Conservation (phyloP, 2,797 vertebrate genomes). For the Phaenicophaeus curvirostris region DNA sequence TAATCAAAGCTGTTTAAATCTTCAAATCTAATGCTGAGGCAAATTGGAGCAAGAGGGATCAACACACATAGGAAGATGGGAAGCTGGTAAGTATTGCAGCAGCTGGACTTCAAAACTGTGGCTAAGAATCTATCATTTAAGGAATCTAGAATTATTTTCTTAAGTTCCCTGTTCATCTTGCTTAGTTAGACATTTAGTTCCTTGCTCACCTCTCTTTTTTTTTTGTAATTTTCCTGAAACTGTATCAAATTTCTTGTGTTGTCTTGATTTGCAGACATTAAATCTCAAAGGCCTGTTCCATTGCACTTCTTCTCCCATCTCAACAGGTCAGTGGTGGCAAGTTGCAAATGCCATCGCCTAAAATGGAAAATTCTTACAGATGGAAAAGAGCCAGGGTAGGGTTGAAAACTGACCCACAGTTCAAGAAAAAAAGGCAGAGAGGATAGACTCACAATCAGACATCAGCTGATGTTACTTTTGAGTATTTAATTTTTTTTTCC, state of each 20-base stretch:
- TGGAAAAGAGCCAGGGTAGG: not conserved
- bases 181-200: not conserved
- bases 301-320: not conserved
- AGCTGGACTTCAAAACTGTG: not conserved
- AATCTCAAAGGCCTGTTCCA: not conserved
- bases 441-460: not conserved
- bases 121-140: not conserved
- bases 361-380: not conserved
- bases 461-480: not conserved
- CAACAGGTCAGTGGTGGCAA: not conserved
- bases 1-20: not conserved
- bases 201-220: not conserved
- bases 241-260: not conserved
- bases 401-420: not conserved
- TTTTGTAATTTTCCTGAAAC: not conserved
- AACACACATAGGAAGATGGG: not conserved
- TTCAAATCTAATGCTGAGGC: not conserved
- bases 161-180: not conserved
- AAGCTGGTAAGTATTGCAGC: not conserved
- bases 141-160: not conserved
- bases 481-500: not conserved
- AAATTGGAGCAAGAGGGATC: not conserved
- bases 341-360: not conserved
- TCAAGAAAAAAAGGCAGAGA: not conserved
- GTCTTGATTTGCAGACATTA: not conserved